These are phyloP conservation scores for Clarias macrocephalus DNA, from an alignment of 2,113 vertebrate genomes.

Conservation along the genomic window DNA sequence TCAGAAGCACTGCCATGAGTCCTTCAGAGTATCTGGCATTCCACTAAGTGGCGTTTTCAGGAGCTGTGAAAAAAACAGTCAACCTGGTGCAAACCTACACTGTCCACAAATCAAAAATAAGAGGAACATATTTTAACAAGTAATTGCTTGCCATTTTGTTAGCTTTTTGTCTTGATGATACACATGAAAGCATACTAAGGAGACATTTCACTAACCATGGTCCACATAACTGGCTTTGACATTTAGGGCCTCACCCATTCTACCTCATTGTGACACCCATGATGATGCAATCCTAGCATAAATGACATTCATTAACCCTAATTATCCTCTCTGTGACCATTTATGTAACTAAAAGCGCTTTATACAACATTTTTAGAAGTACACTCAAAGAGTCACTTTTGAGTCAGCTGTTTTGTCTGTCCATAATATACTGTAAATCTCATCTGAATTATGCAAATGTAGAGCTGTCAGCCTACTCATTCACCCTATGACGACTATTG, in stretches of 20 bases:
- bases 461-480: conserved; percentile 30
- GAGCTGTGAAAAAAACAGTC: neutral
- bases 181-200: neutral
- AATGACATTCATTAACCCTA: neutral
- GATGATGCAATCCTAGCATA: neutral
- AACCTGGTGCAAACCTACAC: neutral
- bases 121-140: neutral
- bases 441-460: conserved; percentile 25
- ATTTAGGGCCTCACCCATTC: neutral
- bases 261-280: neutral
- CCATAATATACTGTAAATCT: neutral
- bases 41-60: neutral
- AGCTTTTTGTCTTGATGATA: neutral
- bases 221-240: neutral
- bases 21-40: neutral
- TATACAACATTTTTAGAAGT: conserved; percentile 12
- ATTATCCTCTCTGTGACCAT: neutral
- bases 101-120: neutral
- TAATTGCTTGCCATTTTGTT: neutral
- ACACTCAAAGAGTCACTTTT: conserved; percentile 11
- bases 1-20: neutral
- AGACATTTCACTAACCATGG: neutral
- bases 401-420: conserved; percentile 23
- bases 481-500: conserved; percentile 15
- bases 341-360: conserved; percentile 28